Conservation (phyloP, 2,888 invertebrate genomes). For the Hylaea fasciaria region DNA sequence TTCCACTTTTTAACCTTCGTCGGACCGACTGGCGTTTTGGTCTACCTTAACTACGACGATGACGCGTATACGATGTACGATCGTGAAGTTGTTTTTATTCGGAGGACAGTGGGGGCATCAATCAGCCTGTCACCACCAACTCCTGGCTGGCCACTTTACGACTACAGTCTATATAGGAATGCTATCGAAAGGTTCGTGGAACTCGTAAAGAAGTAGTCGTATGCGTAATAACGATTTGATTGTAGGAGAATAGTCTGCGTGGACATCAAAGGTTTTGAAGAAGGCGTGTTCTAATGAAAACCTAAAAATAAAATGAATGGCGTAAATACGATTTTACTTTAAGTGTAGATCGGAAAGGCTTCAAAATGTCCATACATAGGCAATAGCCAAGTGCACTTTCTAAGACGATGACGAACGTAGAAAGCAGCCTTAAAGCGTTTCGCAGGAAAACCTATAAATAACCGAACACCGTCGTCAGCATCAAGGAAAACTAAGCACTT, state of each 20-base stretch:
- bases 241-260: slow-evolving; percentile 2
- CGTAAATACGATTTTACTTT: not conserved
- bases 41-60: not conserved
- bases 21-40: no score
- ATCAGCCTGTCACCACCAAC: slow-evolving; percentile 44
- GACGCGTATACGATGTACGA: not conserved
- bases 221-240: slow-evolving; percentile 1
- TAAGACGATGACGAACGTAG: slow-evolving; percentile 44
- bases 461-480: slow-evolving; percentile 26
- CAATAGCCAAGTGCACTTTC: slow-evolving; percentile 45
- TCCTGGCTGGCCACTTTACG: slow-evolving; percentile 39
- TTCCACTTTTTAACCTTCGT: no score
- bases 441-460: slow-evolving; percentile 54
- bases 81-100: slow-evolving; percentile 17
- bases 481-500: slow-evolving; percentile 30
- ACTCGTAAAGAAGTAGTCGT: slow-evolving; percentile 16
- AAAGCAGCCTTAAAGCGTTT: slow-evolving; percentile 51
- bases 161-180: slow-evolving; percentile 29
- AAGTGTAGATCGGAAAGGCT: no score
- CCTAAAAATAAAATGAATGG: not conserved
- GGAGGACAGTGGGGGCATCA: slow-evolving; percentile 29
- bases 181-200: slow-evolving; percentile 19
- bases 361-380: slow-evolving; percentile 8
- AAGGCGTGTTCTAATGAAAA: not conserved
- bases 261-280: not conserved